phyloP scores from a whole-genome alignment of 2,888 invertebrate genomes.

The Cheilosia grossa region DNA sequence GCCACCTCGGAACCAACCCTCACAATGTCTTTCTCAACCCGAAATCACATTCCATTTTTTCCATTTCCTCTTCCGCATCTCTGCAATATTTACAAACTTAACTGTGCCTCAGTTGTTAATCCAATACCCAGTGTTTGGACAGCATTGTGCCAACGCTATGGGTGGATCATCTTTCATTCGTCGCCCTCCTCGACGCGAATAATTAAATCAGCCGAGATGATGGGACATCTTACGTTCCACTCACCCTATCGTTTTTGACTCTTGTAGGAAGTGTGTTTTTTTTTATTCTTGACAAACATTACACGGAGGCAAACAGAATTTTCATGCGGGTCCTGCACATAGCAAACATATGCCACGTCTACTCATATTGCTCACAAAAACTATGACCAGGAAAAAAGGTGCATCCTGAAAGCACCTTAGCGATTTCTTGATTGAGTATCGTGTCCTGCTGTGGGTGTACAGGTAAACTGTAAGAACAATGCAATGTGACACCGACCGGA shows the following conservation, averaged over 20 bases:
- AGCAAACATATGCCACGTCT: conserved; percentile 63
- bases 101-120: conserved; percentile 65
- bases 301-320: conserved; percentile 28
- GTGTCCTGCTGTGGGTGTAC: conserved; percentile 28
- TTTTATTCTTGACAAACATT: conserved; percentile 18
- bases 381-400: conserved; percentile 43
- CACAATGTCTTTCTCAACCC: conserved; percentile 22
- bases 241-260: conserved; percentile 45
- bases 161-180: conserved; percentile 56
- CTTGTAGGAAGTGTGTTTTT: conserved; percentile 28
- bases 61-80: conserved; percentile 45
- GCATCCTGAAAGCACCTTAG: conserved; percentile 23
- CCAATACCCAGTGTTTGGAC: conserved; percentile 43
- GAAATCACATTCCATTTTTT: conserved; percentile 20
- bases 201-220: conserved; percentile 53
- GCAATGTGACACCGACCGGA: conserved; percentile 73
- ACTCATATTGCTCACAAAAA: conserved; percentile 56
- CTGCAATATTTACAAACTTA: conserved; percentile 44
- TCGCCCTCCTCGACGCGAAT: conserved; percentile 27
- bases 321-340: conserved; percentile 60
- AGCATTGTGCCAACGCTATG: conserved; percentile 10
- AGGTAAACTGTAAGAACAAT: conserved; percentile 11
- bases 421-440: conserved; percentile 41
- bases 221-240: conserved; percentile 8
- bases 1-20: neutral